phyloP scores from a whole-genome alignment of 1,140 invertebrate genomes.

The Drosophila bifasciata region DNA sequence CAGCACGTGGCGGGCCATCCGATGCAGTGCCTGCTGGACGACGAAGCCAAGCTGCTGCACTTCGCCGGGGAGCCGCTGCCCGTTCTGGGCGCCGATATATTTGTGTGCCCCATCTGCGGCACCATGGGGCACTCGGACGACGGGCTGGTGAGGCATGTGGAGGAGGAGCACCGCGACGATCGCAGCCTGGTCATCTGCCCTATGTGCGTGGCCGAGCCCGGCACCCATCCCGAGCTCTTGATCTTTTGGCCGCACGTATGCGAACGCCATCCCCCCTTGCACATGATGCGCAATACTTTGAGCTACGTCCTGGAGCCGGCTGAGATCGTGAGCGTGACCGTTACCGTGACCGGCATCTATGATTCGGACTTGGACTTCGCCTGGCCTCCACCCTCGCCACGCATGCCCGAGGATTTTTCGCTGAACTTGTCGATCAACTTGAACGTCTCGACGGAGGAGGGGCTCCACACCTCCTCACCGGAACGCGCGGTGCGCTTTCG shows the following conservation, averaged over 20 bases:
- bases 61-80: conserved; percentile 53
- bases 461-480: too few species aligned
- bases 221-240: conserved; percentile 2
- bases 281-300: too few species aligned
- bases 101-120: conserved; percentile 63
- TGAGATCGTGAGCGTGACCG: too few species aligned
- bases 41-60: conserved; percentile 24
- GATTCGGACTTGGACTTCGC: too few species aligned
- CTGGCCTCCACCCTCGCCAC: too few species aligned
- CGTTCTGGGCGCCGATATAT: conserved; percentile 56
- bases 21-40: conserved; percentile 59
- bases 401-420: too few species aligned
- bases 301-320: too few species aligned
- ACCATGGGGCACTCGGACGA: conserved; percentile 29
- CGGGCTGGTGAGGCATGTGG: conserved; percentile 41
- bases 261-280: conserved; percentile 12
- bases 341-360: too few species aligned
- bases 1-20: conserved; percentile 38
- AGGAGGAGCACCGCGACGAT: conserved; percentile 14
- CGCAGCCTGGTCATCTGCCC: conserved; percentile 52
- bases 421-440: too few species aligned
- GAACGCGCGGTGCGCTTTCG: too few species aligned
- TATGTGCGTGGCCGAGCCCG: conserved; percentile 43
- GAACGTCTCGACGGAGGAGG: too few species aligned
- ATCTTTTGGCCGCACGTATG: conserved; percentile 33